A percentile compares a stretch with the other conserved stretches of the same genome.
phyloP scores from a whole-genome alignment of 2,797 vertebrate species.

The Acanthis flammea region DNA sequence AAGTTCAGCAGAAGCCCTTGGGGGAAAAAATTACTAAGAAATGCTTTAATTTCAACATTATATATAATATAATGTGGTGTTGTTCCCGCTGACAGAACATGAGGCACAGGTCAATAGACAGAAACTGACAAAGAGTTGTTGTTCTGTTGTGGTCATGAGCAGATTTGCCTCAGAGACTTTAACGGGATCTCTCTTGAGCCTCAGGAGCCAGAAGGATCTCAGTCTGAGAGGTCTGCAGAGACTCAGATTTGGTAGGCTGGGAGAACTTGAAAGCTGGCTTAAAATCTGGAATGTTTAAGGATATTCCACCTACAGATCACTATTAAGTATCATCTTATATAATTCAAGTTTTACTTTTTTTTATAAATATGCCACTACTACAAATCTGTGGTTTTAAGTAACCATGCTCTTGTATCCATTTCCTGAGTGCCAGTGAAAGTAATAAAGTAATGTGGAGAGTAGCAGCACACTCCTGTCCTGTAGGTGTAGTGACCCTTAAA shows the following conservation, averaged over 20 bases:
- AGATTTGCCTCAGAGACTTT: background rate
- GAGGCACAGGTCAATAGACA: background rate
- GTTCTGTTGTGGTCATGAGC: background rate
- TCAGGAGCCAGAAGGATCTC: background rate
- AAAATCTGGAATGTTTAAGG: background rate
- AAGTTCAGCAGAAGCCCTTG: background rate
- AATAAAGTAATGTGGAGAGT: background rate
- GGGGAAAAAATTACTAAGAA: background rate
- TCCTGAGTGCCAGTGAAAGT: background rate
- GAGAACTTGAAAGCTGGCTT: background rate
- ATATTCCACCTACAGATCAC: background rate
- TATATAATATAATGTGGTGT: background rate
- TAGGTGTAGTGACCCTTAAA: background rate
- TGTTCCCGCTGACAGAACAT: background rate
- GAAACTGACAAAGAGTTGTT: background rate
- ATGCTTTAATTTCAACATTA: background rate
- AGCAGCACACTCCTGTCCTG: background rate
- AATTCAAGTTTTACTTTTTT: background rate
- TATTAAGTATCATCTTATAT: background rate
- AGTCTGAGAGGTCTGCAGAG: background rate
- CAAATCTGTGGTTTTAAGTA: background rate
- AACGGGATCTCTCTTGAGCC: background rate
- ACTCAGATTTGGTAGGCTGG: background rate
- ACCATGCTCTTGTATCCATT: background rate
- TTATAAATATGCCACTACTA: background rate